Evolutionary conservation across 2,888 invertebrate genomes (phyloP), one percentile per base, ranked within the genome.

Genomic region (Ceramica pisi): DNA sequence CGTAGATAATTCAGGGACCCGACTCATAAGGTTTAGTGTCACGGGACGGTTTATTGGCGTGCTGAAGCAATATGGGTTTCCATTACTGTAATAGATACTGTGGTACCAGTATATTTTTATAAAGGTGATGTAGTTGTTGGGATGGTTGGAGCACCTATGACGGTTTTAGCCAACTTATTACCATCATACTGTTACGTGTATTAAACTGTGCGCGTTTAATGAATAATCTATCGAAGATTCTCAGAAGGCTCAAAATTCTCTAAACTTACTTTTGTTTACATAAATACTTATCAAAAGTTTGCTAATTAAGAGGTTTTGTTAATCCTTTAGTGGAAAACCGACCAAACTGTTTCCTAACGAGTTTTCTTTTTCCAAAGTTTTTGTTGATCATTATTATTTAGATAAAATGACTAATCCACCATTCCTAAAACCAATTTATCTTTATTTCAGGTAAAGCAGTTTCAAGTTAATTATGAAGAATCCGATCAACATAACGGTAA

Each of bases 1-100:
- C 86, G 76, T 87, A 82, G 85, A 86, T 86, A 87, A 87, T 86
- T 87, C 87, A 83, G 83, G 69, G 82, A 81, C 81, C 84, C 78
- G 63, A 63, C 80, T 85, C 84, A 81, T 85, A 81, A 82, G 84
- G 82, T 85, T 86, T 86, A 86, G 74, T 81, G 83, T 75, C 80
- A 71, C 84, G 74, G 81, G 80, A 80, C 81, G 80, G 80, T 86
- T 85, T 86, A 86, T 86, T 85, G 85, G 83, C 75, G 79, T 79
- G 83, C 86, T 81, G 84, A 80, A 84, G 86, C 83, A 77, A 82
- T 81, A 85, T 78, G 65, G 70, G 68, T 70, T 86, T 83, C 85
- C 86, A 86, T 86, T 86, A 86, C 85, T 50, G 82, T 82, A 86
- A 83, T 83, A 86, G 83, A 85, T 79, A 80, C 82, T 71, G 31